phyloP scores from a whole-genome alignment of 2,888 invertebrate genomes.

The Cosmia trapezina region DNA sequence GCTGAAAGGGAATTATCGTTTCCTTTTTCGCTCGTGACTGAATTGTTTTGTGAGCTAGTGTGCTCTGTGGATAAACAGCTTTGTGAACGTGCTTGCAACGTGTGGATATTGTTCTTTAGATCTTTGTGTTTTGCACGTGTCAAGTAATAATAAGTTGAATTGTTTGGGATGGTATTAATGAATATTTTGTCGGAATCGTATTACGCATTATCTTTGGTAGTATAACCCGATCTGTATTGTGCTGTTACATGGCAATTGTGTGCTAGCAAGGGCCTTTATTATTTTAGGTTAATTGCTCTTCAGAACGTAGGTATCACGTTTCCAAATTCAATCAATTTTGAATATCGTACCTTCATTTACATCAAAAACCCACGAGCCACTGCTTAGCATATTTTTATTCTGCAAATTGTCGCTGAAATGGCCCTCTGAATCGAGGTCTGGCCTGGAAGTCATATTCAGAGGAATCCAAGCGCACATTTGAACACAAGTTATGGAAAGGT shows the following conservation, averaged over 20 bases:
- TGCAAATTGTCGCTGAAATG: constrained; percentile 18
- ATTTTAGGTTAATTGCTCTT: constrained; percentile 28
- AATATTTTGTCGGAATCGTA: not conserved
- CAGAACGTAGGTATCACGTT: constrained; percentile 7
- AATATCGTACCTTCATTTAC: constrained; percentile 18
- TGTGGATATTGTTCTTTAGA: constrained; percentile 24
- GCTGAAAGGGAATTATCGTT: constrained; percentile 54
- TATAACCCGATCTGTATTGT: not conserved
- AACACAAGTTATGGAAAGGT: constrained; percentile 56
- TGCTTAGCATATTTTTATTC: constrained; percentile 5
- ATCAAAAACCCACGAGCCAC: not conserved
- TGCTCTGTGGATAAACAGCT: constrained; percentile 29
- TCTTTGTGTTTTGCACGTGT: constrained; percentile 21
- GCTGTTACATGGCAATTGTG: not conserved
- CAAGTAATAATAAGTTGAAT: not conserved
- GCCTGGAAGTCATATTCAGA: constrained; percentile 33
- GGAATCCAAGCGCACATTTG: constrained; percentile 49
- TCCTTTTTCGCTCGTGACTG: constrained; percentile 49
- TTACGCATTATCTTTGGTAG: not conserved
- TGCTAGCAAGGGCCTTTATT: constrained; percentile 5
- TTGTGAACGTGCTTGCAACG: constrained; percentile 14
- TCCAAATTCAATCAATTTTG: constrained; percentile 22
- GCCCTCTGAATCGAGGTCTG: constrained; percentile 18
- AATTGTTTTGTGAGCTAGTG: constrained; percentile 37
- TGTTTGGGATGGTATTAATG: not conserved